These are phyloP conservation scores for Zapus hudsonius DNA, from an alignment of 2,113 vertebrate species.

Conservation along the genomic window DNA sequence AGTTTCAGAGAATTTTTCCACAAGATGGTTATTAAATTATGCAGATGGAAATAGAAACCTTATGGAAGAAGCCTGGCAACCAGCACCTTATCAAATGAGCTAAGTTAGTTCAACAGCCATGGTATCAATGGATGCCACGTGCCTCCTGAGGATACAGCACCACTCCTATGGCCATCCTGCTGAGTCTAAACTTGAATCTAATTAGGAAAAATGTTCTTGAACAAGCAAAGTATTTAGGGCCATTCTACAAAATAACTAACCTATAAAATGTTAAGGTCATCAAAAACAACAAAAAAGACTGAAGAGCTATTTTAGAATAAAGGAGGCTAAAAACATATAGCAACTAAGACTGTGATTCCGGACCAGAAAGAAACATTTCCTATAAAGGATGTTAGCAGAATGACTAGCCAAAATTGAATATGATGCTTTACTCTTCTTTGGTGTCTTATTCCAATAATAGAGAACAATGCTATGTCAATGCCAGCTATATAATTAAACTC, in stretches of 20 bases:
- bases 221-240: background rate
- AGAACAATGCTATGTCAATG: background rate
- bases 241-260: constrained; percentile 7
- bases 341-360: background rate
- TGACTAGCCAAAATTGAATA: constrained; percentile 11
- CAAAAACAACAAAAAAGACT: background rate
- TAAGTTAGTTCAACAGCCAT: constrained; percentile 51
- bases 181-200: constrained; percentile 16
- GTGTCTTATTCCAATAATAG: background rate
- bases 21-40: constrained; percentile 63
- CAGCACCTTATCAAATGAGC: constrained; percentile 56
- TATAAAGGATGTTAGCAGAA: background rate
- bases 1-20: constrained; percentile 60
- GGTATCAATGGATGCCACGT: background rate
- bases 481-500: background rate
- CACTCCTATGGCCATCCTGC: background rate
- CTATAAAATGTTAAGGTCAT: constrained; percentile 18
- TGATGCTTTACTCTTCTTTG: background rate
- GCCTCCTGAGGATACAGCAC: background rate
- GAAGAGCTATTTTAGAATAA: constrained; percentile 7
- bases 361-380: background rate
- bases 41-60: constrained; percentile 30
- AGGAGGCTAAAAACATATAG: background rate
- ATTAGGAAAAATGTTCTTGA: background rate
- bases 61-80: constrained; percentile 53